Evolutionary conservation across 2,113 vertebrate genomes (phyloP).

Genomic region (Psephotus haematonotus): DNA sequence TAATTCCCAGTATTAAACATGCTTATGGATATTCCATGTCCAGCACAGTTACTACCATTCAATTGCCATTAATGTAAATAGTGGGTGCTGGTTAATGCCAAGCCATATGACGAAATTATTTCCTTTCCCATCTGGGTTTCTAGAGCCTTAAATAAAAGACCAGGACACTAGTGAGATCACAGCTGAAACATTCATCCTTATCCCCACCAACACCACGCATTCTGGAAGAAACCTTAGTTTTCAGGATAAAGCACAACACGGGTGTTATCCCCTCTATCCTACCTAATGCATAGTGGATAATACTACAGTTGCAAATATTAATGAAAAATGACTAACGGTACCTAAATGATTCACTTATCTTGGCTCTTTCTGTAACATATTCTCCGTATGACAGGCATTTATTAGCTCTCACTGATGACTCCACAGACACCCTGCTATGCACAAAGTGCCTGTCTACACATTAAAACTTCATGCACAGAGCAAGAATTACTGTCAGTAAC

Average conservation of each 20-base stretch:
- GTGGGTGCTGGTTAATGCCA: constrained; percentile 8
- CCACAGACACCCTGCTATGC: constrained; percentile 41
- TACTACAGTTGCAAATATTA: constrained; percentile 44
- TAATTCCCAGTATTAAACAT: constrained; percentile 9
- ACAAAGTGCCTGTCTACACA: constrained; percentile 38
- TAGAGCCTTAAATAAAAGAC: background rate
- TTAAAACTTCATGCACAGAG: constrained; percentile 58
- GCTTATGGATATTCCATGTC: constrained; percentile 26
- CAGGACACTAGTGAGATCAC: background rate
- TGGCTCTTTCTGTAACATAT: constrained; percentile 14
- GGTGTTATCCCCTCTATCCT: background rate
- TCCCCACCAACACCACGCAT: background rate
- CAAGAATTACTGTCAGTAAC: constrained; percentile 46
- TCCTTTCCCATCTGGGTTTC: constrained; percentile 20
- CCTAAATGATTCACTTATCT: constrained; percentile 56
- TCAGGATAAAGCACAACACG: background rate
- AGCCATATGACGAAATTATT: constrained; percentile 10
- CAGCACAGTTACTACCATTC: background rate
- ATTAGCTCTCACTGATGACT: constrained; percentile 51
- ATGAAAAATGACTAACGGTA: constrained; percentile 56
- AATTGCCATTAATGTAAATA: constrained; percentile 7
- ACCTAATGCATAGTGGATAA: background rate
- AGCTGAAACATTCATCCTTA: background rate
- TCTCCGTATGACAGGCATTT: constrained; percentile 54
- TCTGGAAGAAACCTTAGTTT: constrained; percentile 8